Conservation (phyloP, 2,797 vertebrate species). For the Acanthurus leucopareius region DNA sequence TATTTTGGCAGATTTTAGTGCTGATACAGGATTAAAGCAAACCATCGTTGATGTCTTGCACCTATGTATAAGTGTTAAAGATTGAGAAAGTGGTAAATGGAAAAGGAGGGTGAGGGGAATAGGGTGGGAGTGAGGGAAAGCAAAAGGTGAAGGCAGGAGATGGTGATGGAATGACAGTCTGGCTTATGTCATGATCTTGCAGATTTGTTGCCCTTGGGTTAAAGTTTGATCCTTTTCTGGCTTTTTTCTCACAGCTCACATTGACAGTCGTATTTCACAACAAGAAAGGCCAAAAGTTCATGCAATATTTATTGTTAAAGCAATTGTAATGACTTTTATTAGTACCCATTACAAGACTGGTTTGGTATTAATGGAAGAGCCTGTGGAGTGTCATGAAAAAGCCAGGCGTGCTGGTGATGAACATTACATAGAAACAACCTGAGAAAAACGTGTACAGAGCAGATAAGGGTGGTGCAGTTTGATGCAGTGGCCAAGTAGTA, state of each 20-base stretch:
- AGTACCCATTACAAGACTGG: slow-evolving; percentile 2
- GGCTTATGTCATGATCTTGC: slow-evolving; percentile 41
- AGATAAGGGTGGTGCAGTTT: background rate
- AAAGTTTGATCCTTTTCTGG: slow-evolving; percentile 37
- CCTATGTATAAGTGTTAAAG: background rate
- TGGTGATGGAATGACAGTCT: slow-evolving; percentile 33
- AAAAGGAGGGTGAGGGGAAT: background rate
- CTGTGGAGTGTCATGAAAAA: slow-evolving; percentile 29
- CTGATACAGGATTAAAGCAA: background rate
- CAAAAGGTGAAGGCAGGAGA: slow-evolving; percentile 23
- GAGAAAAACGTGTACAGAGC: background rate
- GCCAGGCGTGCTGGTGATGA: slow-evolving; percentile 3
- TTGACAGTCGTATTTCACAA: slow-evolving; percentile 15
- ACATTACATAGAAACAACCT: slow-evolving; percentile 1
- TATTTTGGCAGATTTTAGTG: background rate
- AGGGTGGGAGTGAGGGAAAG: background rate
- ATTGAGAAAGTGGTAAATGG: background rate
- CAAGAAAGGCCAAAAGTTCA: slow-evolving; percentile 36
- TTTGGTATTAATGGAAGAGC: slow-evolving; percentile 22
- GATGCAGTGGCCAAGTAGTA: no score
- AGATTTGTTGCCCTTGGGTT: slow-evolving; percentile 41
- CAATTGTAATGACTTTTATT: slow-evolving; percentile 36
- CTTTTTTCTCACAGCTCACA: slow-evolving; percentile 36
- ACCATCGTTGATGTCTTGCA: background rate
- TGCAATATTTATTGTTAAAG: slow-evolving; percentile 35